These are phyloP conservation scores for Hemitrygon akajei DNA, from an alignment of 2,797 vertebrate species.

Conservation along the genomic window DNA sequence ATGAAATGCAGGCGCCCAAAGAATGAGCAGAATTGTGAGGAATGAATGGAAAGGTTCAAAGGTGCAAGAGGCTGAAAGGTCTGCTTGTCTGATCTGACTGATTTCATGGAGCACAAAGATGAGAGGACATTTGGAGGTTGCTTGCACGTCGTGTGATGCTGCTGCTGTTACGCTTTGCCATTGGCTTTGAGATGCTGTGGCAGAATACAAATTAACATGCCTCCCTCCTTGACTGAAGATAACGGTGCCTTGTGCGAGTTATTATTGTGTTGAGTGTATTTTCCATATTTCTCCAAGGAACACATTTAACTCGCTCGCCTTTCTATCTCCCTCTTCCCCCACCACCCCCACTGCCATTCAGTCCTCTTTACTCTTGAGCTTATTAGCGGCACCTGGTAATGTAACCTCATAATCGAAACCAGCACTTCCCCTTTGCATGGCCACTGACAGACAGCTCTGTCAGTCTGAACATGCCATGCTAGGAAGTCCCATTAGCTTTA, in stretches of 20 bases:
- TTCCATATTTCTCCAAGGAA: neutral
- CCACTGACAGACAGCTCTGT: slow-evolving; percentile 53
- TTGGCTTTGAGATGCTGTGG: neutral
- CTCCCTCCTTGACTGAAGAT: neutral
- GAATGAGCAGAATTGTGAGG: neutral
- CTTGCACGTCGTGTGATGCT: neutral
- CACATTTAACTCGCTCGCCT: too few species aligned
- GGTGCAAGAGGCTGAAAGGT: neutral
- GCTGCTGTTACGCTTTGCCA: neutral
- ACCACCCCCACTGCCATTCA: neutral
- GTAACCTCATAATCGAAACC: slow-evolving; percentile 72
- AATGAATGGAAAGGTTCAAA: neutral
- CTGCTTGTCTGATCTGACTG: too few species aligned
- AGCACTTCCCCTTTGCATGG: slow-evolving; percentile 55
- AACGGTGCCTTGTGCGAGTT: neutral
- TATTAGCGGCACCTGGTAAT: slow-evolving; percentile 82
- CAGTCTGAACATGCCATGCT: slow-evolving; percentile 53
- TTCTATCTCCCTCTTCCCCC: neutral
- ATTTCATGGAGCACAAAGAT: too few species aligned
- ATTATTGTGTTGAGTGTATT: neutral
- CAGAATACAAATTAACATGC: neutral
- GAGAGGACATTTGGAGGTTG: neutral
- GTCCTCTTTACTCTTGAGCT: slow-evolving; percentile 63
- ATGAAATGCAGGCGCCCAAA: neutral
- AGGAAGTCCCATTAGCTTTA: slow-evolving; percentile 82